phyloP scores from a whole-genome alignment of 1,140 invertebrate species.

The Drosophila dunni region DNA sequence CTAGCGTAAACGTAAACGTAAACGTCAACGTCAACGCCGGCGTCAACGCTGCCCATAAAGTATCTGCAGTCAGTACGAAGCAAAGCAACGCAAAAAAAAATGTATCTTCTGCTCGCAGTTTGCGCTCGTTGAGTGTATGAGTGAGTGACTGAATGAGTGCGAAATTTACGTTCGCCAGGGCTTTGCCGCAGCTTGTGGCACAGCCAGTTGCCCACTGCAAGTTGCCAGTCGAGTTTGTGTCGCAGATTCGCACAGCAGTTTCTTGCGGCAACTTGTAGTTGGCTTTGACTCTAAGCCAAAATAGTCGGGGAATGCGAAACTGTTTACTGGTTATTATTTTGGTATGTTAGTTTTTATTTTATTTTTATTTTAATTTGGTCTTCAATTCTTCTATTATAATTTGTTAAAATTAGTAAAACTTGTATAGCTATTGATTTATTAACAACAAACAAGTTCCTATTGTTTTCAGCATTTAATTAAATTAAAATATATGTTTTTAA shows the following conservation, averaged over 20 bases:
- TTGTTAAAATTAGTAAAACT: neutral
- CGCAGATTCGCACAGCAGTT: conserved; percentile 36
- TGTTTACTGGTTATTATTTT: conserved; percentile 1
- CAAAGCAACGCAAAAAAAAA: conserved; percentile 14
- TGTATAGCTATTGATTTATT: neutral
- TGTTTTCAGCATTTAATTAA: too few species aligned
- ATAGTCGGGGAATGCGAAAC: conserved; percentile 10
- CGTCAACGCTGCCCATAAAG: conserved; percentile 71
- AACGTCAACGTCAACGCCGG: conserved; percentile 12
- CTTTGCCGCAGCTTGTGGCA: conserved; percentile 48
- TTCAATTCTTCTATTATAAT: neutral
- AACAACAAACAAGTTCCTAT: too few species aligned
- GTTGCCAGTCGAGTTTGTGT: conserved; percentile 33
- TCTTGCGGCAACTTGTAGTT: conserved; percentile 26
- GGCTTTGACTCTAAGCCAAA: neutral
- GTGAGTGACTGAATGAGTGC: conserved; percentile 57
- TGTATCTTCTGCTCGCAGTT: conserved; percentile 71
- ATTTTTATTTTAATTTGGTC: neutral
- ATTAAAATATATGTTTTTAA: too few species aligned
- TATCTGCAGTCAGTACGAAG: conserved; percentile 63
- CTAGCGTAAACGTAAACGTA: conserved; percentile 3
- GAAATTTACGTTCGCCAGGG: conserved; percentile 47
- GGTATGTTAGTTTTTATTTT: conserved; percentile 4
- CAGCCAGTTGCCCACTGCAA: conserved; percentile 19
- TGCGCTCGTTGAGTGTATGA: conserved; percentile 38